Evolutionary conservation across 2,797 vertebrate genomes (phyloP).

Genomic region (Sternotherus odoratus): DNA sequence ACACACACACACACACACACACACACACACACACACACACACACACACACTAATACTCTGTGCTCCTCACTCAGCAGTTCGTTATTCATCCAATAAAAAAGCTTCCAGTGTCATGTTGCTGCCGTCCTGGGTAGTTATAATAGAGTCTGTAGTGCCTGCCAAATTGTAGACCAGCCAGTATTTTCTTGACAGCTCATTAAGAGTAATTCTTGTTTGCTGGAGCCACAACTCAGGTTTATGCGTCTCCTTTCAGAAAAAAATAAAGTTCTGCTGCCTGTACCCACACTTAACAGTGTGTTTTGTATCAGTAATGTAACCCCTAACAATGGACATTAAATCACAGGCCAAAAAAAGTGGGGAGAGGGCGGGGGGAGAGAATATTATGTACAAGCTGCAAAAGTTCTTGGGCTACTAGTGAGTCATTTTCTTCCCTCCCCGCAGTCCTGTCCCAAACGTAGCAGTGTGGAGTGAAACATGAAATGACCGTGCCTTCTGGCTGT

Average conservation of each 20-base stretch:
- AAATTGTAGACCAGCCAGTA: constrained; percentile 67
- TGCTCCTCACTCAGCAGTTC: constrained; percentile 32
- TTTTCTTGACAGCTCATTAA: constrained; percentile 46
- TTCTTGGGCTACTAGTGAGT: not conserved
- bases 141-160: constrained; percentile 33
- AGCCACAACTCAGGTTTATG: constrained; percentile 30
- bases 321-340: not conserved
- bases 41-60: not conserved
- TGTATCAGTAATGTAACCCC: constrained; percentile 23
- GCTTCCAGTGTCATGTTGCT: constrained; percentile 52
- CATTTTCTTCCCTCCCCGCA: not conserved
- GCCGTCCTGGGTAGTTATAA: constrained; percentile 48
- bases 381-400: not conserved
- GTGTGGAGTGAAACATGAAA: not conserved
- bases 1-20: too few relatives aligned
- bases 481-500: not conserved
- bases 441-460: not conserved
- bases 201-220: constrained; percentile 37
- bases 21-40: not conserved
- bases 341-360: constrained; percentile 3
- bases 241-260: constrained; percentile 59
- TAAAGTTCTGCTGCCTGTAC: constrained; percentile 26
- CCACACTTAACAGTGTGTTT: constrained; percentile 40
- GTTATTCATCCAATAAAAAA: constrained; percentile 53
- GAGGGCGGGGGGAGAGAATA: not conserved